phyloP scores from a whole-genome alignment of 2,888 invertebrate species.

The Diaprepes abbreviatus region DNA sequence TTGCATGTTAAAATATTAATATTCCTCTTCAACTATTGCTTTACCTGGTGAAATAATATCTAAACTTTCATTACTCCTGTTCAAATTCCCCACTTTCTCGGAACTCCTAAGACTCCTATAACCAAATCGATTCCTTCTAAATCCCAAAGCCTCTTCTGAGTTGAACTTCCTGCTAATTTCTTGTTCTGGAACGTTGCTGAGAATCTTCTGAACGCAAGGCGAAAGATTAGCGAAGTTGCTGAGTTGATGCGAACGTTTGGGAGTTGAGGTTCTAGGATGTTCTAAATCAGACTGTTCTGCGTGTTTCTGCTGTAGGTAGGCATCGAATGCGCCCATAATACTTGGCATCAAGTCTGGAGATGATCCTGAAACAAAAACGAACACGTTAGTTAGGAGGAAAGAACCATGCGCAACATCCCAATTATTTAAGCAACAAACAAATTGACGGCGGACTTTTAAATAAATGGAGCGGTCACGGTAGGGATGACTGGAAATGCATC shows the following conservation, averaged over 20 bases:
- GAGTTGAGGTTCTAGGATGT: conserved; percentile 54
- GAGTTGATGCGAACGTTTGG: conserved; percentile 62
- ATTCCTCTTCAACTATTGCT: too few species aligned
- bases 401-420: too few species aligned
- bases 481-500: too few species aligned
- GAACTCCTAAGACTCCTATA: conserved; percentile 54
- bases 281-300: conserved; percentile 43
- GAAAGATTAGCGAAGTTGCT: conserved; percentile 72
- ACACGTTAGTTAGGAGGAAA: conserved; percentile 4
- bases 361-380: conserved; percentile 78
- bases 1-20: too few species aligned
- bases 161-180: conserved; percentile 64
- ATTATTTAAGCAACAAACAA: too few species aligned
- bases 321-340: conserved; percentile 89
- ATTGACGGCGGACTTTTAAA: too few species aligned
- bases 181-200: conserved; percentile 70
- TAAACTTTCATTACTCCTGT: conserved; percentile 62
- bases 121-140: conserved; percentile 38
- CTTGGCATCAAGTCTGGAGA: conserved; percentile 89
- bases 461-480: too few species aligned
- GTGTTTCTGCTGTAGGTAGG: conserved; percentile 70
- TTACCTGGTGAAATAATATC: conserved; percentile 68
- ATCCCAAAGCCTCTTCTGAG: conserved; percentile 60
- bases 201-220: conserved; percentile 75
- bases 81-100: conserved; percentile 52